These are phyloP conservation scores for Neopipo cinnamomea DNA, from an alignment of 2,113 vertebrate species.

Conservation along the genomic window DNA sequence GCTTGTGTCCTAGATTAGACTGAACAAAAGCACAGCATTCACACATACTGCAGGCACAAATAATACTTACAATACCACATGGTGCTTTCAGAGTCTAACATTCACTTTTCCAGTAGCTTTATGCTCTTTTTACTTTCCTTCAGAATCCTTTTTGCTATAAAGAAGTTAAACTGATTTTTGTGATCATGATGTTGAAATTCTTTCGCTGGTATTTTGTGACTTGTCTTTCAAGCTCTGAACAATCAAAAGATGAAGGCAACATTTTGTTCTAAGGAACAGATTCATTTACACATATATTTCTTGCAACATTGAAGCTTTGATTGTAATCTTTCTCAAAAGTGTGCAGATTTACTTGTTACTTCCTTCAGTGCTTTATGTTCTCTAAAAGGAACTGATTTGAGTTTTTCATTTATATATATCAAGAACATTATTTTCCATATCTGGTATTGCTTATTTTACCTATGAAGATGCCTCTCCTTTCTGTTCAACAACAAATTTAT, in stretches of 20 bases:
- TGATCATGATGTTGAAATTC: background rate
- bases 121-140: background rate
- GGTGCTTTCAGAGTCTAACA: background rate
- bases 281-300: background rate
- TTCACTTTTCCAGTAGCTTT: background rate
- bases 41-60: background rate
- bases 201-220: background rate
- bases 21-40: background rate
- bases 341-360: background rate
- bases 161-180: background rate
- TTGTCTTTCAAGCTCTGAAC: background rate
- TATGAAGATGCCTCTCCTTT: background rate
- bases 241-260: background rate
- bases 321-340: background rate
- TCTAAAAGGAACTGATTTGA: background rate
- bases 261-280: background rate
- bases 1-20: background rate
- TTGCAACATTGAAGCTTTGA: background rate
- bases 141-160: background rate
- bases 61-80: background rate
- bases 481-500: background rate
- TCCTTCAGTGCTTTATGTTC: background rate
- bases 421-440: background rate
- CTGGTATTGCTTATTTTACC: background rate
- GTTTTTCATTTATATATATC: background rate